These are phyloP conservation scores for zebrafish (Danio rerio) DNA, from an alignment of 2,113 vertebrate species.

Conservation along the genomic window GRCz12tu NC_133184.1:29166001-29166500, in stretches of 20 bases:
- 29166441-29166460: too few relatives aligned
- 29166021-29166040: slow-evolving; percentile 92
- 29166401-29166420: too few relatives aligned
- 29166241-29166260: slow-evolving; percentile 6
- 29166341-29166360: background rate
- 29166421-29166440: too few relatives aligned
- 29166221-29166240: slow-evolving; percentile 11
- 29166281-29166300: background rate
- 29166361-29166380: background rate
- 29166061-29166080: slow-evolving; percentile 96
- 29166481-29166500: too few relatives aligned
- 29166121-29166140: background rate
- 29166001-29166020: slow-evolving; percentile 98
- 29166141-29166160: background rate
- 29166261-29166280: slow-evolving; percentile 1
- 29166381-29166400: too few relatives aligned
- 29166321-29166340: background rate
- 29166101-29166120: slow-evolving; percentile 7
- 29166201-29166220: background rate
- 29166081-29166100: slow-evolving; percentile 79
- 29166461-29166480: too few relatives aligned
- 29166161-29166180: background rate
- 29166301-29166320: background rate
- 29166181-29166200: slow-evolving; percentile 20
- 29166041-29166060: slow-evolving; percentile 94